Evolutionary conservation across 2,113 vertebrate genomes (phyloP), one percentile per base, ranked within the genome.

Genomic region (Tachycineta bicolor): DNA sequence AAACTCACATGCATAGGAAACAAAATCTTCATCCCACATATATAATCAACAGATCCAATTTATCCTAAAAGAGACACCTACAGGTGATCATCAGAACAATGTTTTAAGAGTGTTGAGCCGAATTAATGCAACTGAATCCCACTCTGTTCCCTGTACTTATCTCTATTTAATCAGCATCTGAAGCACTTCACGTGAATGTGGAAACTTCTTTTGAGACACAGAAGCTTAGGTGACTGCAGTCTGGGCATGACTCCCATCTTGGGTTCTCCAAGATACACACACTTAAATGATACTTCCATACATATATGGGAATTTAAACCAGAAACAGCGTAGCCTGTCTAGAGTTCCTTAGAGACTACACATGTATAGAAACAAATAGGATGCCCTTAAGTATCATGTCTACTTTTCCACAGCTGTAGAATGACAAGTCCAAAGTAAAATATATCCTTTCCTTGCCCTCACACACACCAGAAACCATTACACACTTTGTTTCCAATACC

Each of bases 151-250:
- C 14, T 28, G 2, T 55, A 55, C 17, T 55, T 39, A 47, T 71
- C 14, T 28, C 53, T 49, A 85, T 18, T 59, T 5, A 37, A 74
- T 34, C 2, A 1, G 21, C 19, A 84, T 24, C 31, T 89, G 39
- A 69, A 46, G 19, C 28, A 53, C 19, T 11, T 81, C 3, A 0
- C 0, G 0, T 44, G 19, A 44, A 59, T 39, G 15, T 67, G 43
- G 60, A 70, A 87, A 86, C 11, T 56, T 90, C 37, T 56, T 37
- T 6, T 46, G n/a, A 56, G 19, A 91, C 0, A 3, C 50, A 82
- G 37, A 75, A 64, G 22, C 14, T 70, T 26, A 33, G 5, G 14
- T 37, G 53, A 73, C 13, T 59, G 34, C 22, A 59, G 26, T n/a
- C 21, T 65, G 50, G 28, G 25, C 19, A 50, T 16, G 17, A 77